Percentiles rank a stretch among this genome's conserved stretches.
These are phyloP conservation scores for Biston betularia DNA, from an alignment of 2,888 invertebrate species.

Conservation along the genomic window DNA sequence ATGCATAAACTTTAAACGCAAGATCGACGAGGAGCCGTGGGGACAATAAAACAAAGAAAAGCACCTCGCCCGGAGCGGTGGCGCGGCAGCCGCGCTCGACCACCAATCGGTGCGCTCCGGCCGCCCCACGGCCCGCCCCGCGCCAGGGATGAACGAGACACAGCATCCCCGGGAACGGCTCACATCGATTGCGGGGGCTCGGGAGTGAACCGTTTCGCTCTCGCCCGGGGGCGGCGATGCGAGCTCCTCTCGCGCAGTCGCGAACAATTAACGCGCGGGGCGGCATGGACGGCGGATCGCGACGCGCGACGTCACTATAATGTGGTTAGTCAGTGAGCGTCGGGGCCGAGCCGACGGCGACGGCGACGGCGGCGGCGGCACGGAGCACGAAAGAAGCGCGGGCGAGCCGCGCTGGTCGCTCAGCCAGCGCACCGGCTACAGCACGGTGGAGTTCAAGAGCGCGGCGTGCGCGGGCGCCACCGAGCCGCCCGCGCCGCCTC, in stretches of 20 bases:
- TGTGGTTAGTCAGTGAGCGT: constrained; percentile 89
- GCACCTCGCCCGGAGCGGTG: constrained; percentile 76
- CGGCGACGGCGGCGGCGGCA: constrained; percentile 77
- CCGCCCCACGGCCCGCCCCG: constrained; percentile 63
- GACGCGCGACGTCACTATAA: constrained; percentile 84
- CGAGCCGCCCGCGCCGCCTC: constrained; percentile 83
- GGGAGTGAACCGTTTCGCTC: constrained; percentile 76
- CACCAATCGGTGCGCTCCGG: constrained; percentile 53
- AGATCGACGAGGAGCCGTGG: constrained; percentile 84
- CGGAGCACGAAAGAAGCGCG: constrained; percentile 78
- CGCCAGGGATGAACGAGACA: constrained; percentile 73
- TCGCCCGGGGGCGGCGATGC: constrained; percentile 75
- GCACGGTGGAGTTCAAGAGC: constrained; percentile 95
- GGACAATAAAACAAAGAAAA: constrained; percentile 86
- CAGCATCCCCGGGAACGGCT: constrained; percentile 77
- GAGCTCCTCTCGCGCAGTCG: constrained; percentile 80
- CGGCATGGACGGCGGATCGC: constrained; percentile 74
- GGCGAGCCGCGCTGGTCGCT: constrained; percentile 80
- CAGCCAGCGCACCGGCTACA: constrained; percentile 85
- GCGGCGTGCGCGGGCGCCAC: constrained; percentile 88
- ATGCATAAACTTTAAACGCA: constrained; percentile 86
- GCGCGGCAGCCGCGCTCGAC: constrained; percentile 53
- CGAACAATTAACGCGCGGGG: constrained; percentile 83
- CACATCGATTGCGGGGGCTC: constrained; percentile 81
- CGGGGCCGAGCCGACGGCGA: constrained; percentile 86